Base-by-base conservation (phyloP, 2,113 vertebrate species). In the Paraplagusia blochii region DNA sequence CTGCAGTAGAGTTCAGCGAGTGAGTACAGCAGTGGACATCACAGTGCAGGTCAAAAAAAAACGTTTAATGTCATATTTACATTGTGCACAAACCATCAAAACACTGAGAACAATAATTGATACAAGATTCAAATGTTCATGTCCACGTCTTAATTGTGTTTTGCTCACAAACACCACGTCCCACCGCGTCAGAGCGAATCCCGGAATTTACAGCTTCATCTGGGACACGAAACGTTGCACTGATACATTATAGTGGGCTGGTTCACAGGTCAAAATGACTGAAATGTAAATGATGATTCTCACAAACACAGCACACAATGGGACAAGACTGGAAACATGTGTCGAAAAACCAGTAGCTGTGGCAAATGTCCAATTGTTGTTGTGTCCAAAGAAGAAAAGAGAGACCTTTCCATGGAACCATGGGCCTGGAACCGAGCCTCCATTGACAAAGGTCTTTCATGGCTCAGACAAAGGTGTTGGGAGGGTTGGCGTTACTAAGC, bases 401-500 rank as follows among this genome's bases (percentile, higher is more conserved):
- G n/a, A n/a, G 75, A 77, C 78, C 78, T 79, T 79, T 34, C 22
- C 34, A 58, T 40, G 38, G 61, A 57, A 52, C 49, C 49, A 38
- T 57, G 47, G 51, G 53, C 9, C 39, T 40, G 22, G n/a, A n/a
- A n/a, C n/a, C n/a, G n/a, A n/a, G n/a, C n/a, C n/a, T n/a, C n/a
- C n/a, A n/a, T n/a, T n/a, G 29, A 11, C 34, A 34, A 49, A 54
- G 34, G 43, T 44, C 54, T 8, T 14, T n/a, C 7, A 14, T 8
- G 4, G 40, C 34, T 50, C 11, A 13, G 52, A 98, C 94, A 76
- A 96, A 97, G 0, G 95, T 98, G 40, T 98, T 95, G 0, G 93
- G 93, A 9, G 95, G 92, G 53, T 95, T 96, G 51, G 92, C 85
- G 0, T 92, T 92, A 59, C 94, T 93, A 15, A 95, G 94, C 96